Conservation (phyloP, 2,797 vertebrate genomes). For the Pseudotriccus pelzelni region DNA sequence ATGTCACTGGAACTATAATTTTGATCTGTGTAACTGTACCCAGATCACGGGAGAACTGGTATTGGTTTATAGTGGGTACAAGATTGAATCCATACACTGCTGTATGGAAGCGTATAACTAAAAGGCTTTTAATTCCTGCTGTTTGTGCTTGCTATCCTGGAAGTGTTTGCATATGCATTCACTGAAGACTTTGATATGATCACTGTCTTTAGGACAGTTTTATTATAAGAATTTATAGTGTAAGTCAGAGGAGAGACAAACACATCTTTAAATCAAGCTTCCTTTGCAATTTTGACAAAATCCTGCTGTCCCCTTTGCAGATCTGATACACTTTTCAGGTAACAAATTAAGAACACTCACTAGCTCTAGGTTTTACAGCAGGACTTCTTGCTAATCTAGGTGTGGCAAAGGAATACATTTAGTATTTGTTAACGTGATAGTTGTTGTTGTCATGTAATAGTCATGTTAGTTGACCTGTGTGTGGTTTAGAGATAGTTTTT, state of each 20-base stretch:
- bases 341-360: background rate
- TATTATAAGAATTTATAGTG: background rate
- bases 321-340: background rate
- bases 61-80: background rate
- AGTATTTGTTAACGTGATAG: background rate
- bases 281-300: background rate
- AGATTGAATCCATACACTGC: background rate
- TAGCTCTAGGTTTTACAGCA: background rate
- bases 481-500: background rate
- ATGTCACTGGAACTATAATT: background rate
- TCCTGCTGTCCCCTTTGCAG: background rate
- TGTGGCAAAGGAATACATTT: background rate
- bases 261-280: background rate
- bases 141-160: background rate
- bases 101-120: background rate
- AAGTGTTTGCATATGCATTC: background rate
- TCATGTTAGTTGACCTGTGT: background rate
- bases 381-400: background rate
- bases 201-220: background rate
- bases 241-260: background rate
- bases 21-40: background rate
- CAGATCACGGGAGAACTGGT: background rate
- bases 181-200: background rate
- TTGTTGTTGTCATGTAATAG: background rate
- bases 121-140: background rate